Evolutionary conservation across 2,797 vertebrate species (phyloP), one percentile per base, ranked within the genome.

Genomic region (Hemitrygon akajei): DNA sequence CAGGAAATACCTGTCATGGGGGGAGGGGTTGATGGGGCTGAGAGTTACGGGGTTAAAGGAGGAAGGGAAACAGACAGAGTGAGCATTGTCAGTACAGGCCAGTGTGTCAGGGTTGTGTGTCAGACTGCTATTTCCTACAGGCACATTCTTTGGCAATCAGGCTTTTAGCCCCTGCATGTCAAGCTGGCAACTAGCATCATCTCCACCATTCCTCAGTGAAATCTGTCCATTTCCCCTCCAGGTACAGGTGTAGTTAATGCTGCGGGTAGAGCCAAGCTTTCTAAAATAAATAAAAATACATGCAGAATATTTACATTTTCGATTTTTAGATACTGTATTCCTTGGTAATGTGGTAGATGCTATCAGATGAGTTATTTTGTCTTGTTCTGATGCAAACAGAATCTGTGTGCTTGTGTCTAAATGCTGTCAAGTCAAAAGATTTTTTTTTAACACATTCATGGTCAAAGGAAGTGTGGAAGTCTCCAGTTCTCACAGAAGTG

Each of bases 1-100:
- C 73, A 95, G 94, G 93, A 96, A 96, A 96, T 95, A 95, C 93
- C 81, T 96, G 94, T 91, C 94, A 91, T 94, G 87, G 94, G 94
- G 95, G 94, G n/a, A 63, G 81, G 47, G 37, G n/a, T 30, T 94
- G 76, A 56, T 7, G 93, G 63, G 0, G 94, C 2, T 10, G 40
- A 40, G 5, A 20, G 25, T 56, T 30, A 71, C 71, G 25, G 71
- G 73, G 91, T 93, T 73, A 93, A 58, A 76, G 89, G 94, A 94
- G 71, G 94, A 94, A 92, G 94, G 93, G 84, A 0, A 3, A 0
- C n/a, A 94, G 95, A 95, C 94, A 96, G 94, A 95, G 94, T 63
- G 47, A 56, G 30, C 94, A 92, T 94, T 95, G 93, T 95, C 94
- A 91, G 16, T 11, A 1, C 94, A 60, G 94, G 89, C 56, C 79